Evolutionary conservation across 2,888 invertebrate species (phyloP).

Genomic region (Drepana falcataria): DNA sequence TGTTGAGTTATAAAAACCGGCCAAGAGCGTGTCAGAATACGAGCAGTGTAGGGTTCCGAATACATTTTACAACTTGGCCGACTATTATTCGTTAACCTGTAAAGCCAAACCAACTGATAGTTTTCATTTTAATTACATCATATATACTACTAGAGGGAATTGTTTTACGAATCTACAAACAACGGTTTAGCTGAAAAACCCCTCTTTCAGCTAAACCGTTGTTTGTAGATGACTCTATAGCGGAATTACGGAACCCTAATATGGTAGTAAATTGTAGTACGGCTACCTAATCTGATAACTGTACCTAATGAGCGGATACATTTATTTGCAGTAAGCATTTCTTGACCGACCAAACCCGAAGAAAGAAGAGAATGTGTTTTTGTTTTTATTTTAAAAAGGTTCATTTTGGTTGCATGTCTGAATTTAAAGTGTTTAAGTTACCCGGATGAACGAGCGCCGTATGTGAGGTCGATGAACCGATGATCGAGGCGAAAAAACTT

Average conservation of each 20-base stretch:
- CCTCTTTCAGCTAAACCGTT: too few relatives aligned
- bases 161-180: too few relatives aligned
- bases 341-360: slow-evolving; percentile 9
- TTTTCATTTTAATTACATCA: too few relatives aligned
- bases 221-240: too few relatives aligned
- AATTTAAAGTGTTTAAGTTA: slow-evolving; percentile 16
- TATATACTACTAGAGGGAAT: too few relatives aligned
- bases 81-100: too few relatives aligned
- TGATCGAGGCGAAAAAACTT: slow-evolving; percentile 38
- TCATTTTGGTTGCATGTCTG: slow-evolving; percentile 10
- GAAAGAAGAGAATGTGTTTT: slow-evolving; percentile 16
- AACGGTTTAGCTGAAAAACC: too few relatives aligned
- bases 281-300: background rate
- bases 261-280: background rate
- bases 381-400: slow-evolving; percentile 17
- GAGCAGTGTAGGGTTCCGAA: too few relatives aligned
- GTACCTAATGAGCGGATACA: slow-evolving; percentile 1
- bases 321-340: slow-evolving; percentile 7
- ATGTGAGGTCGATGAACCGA: slow-evolving; percentile 40
- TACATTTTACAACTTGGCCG: too few relatives aligned
- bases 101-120: too few relatives aligned
- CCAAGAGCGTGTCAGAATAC: too few relatives aligned
- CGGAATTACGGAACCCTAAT: background rate
- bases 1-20: too few relatives aligned
- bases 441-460: slow-evolving; percentile 16